phyloP scores from a whole-genome alignment of 2,113 vertebrate species.

The Emydura subglobosa region DNA sequence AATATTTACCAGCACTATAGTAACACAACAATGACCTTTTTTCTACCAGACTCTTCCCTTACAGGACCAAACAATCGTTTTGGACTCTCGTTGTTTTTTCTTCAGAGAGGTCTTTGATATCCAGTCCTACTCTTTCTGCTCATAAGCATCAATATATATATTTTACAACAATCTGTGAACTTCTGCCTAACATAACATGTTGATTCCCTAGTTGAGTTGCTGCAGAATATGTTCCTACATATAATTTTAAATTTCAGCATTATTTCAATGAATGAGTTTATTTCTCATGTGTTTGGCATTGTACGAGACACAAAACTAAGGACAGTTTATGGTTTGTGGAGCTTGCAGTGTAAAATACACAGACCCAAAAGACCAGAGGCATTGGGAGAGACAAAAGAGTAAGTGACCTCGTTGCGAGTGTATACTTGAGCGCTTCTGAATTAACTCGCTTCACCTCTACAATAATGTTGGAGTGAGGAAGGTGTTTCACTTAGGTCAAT shows the following conservation, averaged over 20 bases:
- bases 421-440: neutral
- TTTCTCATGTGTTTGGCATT: neutral
- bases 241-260: neutral
- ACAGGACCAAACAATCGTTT: neutral
- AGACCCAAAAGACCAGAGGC: neutral
- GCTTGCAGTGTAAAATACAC: neutral
- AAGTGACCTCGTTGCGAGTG: neutral
- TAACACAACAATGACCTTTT: neutral
- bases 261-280: neutral
- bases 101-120: neutral
- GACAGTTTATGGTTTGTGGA: neutral
- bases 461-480: neutral
- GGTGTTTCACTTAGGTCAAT: neutral
- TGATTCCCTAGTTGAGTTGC: neutral
- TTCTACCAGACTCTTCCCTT: neutral
- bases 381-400: neutral
- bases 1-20: neutral
- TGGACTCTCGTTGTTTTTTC: neutral
- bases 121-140: neutral
- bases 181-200: neutral
- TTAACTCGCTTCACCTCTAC: neutral
- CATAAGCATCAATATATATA: neutral
- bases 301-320: neutral
- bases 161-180: neutral
- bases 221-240: neutral